Conservation (phyloP, 2,888 invertebrate genomes). For the Drosophila gaucha region DNA sequence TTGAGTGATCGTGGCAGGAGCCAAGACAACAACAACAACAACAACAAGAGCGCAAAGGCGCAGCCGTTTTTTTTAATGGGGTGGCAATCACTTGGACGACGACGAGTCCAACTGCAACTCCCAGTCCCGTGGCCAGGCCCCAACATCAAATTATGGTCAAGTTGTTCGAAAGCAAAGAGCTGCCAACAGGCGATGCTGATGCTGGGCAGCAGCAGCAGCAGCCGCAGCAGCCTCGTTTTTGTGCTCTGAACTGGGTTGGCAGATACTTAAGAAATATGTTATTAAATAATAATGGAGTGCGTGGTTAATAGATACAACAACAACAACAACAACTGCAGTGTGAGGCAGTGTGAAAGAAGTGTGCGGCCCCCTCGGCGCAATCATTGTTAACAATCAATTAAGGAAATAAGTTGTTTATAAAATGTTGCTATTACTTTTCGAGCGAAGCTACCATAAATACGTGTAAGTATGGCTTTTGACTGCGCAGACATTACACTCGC, state of each 20-base stretch:
- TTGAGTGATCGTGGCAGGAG: slow-evolving; percentile 82
- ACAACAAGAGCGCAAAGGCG: slow-evolving; percentile 23
- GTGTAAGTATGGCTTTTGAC: slow-evolving; percentile 55
- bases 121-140: slow-evolving; percentile 43
- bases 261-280: slow-evolving; percentile 83
- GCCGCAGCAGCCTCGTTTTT: slow-evolving; percentile 70
- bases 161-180: slow-evolving; percentile 60
- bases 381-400: slow-evolving; percentile 84
- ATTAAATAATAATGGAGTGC: slow-evolving; percentile 84
- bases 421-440: slow-evolving; percentile 79
- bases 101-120: slow-evolving; percentile 39
- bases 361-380: slow-evolving; percentile 77
- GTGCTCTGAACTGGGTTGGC: slow-evolving; percentile 82
- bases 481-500: slow-evolving; percentile 46
- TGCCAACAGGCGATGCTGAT: slow-evolving; percentile 47
- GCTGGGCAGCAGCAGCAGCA: slow-evolving; percentile 4
- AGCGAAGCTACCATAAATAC: slow-evolving; percentile 72
- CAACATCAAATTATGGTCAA: slow-evolving; percentile 80
- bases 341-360: slow-evolving; percentile 64
- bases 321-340: slow-evolving; percentile 36
- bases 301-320: slow-evolving; percentile 81
- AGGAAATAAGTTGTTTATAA: slow-evolving; percentile 83
- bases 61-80: slow-evolving; percentile 80
- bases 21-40: slow-evolving; percentile 47
- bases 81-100: slow-evolving; percentile 83